phyloP scores from a whole-genome alignment of 1,140 invertebrate genomes.

The Leptopilina boulardi region DNA sequence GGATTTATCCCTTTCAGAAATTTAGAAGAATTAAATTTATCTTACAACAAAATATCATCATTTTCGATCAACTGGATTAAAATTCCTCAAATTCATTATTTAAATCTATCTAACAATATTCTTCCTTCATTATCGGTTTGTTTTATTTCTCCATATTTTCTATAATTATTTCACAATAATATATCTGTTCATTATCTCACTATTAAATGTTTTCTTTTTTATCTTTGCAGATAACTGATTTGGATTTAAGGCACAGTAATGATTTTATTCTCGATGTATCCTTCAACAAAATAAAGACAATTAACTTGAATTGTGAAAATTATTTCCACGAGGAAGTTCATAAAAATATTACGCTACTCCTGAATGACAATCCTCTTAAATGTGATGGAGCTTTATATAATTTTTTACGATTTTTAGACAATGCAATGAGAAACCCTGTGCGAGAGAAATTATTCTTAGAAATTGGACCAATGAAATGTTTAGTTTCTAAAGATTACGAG shows the following conservation, averaged over 20 bases:
- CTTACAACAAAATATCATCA: slow-evolving; percentile 78
- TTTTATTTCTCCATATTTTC: no score
- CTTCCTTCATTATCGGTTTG: slow-evolving; percentile 55
- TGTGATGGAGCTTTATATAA: slow-evolving; percentile 81
- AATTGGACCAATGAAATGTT: slow-evolving; percentile 71
- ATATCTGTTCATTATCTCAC: no score
- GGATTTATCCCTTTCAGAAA: slow-evolving; percentile 75
- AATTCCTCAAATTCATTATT: not conserved
- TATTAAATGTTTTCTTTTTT: no score
- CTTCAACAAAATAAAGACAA: slow-evolving; percentile 76
- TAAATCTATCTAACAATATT: slow-evolving; percentile 77
- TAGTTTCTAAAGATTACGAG: slow-evolving; percentile 52
- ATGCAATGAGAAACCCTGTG: slow-evolving; percentile 60
- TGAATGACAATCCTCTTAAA: slow-evolving; percentile 80
- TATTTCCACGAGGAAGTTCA: slow-evolving; percentile 32
- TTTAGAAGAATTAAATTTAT: slow-evolving; percentile 78
- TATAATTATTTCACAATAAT: no score
- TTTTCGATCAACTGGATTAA: slow-evolving; percentile 79
- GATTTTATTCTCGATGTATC: slow-evolving; percentile 72
- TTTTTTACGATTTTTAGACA: slow-evolving; percentile 76
- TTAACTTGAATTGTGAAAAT: slow-evolving; percentile 64
- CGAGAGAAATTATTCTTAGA: slow-evolving; percentile 69
- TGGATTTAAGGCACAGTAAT: slow-evolving; percentile 66
- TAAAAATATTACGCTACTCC: slow-evolving; percentile 63
- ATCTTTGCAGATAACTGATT: slow-evolving; percentile 68